A percentile compares a stretch with the other conserved stretches of the same genome.
These are phyloP conservation scores for Phanerotoma sp. DNA, from an alignment of 2,888 invertebrate genomes.

Conservation along the genomic window DNA sequence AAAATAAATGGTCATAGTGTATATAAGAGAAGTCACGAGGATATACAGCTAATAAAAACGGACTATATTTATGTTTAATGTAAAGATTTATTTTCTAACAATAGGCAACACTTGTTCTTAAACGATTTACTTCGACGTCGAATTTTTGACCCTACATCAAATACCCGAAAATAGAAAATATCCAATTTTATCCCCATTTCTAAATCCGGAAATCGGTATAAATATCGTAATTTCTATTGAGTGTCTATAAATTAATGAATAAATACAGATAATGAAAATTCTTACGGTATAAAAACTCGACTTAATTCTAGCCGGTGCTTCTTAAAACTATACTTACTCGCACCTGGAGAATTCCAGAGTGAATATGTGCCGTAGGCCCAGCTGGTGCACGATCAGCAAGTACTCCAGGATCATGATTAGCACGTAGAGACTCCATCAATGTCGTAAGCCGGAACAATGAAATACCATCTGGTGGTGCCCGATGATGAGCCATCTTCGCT, in stretches of 20 bases:
- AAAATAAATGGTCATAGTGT: conserved; percentile 20
- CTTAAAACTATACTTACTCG: conserved; percentile 61
- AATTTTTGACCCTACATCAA: no score
- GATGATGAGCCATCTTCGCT: conserved; percentile 73
- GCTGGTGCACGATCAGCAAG: conserved; percentile 76
- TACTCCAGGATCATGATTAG: conserved; percentile 71
- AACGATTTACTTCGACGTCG: no score
- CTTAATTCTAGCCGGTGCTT: no score
- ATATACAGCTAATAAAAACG: background rate
- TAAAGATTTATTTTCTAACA: background rate
- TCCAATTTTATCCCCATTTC: no score
- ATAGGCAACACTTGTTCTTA: no score
- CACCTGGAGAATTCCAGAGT: conserved; percentile 86
- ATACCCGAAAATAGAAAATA: no score
- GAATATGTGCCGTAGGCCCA: conserved; percentile 86
- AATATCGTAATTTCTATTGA: no score
- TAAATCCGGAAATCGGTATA: no score
- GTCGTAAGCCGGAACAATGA: conserved; percentile 64
- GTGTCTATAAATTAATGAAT: no score
- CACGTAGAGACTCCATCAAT: conserved; percentile 79
- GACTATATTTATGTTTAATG: background rate
- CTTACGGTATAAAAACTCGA: no score
- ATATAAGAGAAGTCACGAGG: conserved; percentile 12
- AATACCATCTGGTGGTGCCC: conserved; percentile 75
- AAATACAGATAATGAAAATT: no score